Conservation (phyloP, 2,797 vertebrate species). For the Rhincodon typus region DNA sequence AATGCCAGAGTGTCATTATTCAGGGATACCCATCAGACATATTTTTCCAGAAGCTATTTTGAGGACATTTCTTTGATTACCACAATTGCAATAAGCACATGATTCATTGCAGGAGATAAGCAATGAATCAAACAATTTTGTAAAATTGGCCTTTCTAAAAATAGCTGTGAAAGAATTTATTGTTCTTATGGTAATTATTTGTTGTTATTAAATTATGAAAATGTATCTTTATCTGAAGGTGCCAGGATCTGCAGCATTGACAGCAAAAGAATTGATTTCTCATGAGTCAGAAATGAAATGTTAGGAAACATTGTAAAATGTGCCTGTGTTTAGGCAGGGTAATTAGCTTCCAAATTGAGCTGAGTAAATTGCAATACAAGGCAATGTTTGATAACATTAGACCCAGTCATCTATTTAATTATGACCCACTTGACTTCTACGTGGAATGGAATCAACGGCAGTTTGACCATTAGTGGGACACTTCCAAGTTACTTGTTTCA, state of each 20-base stretch:
- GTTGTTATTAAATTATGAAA: background rate
- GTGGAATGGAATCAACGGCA: background rate
- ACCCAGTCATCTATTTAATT: background rate
- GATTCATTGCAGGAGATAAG: background rate
- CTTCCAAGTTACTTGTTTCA: background rate
- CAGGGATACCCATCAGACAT: background rate
- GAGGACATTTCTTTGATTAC: background rate
- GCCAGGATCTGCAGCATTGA: background rate
- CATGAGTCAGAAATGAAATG: background rate
- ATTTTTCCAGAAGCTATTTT: background rate
- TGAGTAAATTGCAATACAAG: background rate
- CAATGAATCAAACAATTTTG: conserved; percentile 16
- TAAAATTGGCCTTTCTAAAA: conserved; percentile 20
- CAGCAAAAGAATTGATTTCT: background rate
- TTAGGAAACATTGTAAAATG: background rate
- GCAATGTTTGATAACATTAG: conserved; percentile 32
- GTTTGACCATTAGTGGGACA: background rate
- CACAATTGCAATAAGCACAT: background rate
- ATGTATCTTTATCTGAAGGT: conserved; percentile 17
- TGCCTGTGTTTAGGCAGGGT: too few relatives aligned
- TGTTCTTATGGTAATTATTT: background rate
- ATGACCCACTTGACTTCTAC: background rate
- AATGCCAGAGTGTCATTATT: background rate
- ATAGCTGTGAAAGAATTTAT: conserved; percentile 27
- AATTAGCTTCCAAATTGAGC: background rate